phyloP scores from a whole-genome alignment of 2,797 vertebrate genomes.

The Champsocephalus gunnari region DNA sequence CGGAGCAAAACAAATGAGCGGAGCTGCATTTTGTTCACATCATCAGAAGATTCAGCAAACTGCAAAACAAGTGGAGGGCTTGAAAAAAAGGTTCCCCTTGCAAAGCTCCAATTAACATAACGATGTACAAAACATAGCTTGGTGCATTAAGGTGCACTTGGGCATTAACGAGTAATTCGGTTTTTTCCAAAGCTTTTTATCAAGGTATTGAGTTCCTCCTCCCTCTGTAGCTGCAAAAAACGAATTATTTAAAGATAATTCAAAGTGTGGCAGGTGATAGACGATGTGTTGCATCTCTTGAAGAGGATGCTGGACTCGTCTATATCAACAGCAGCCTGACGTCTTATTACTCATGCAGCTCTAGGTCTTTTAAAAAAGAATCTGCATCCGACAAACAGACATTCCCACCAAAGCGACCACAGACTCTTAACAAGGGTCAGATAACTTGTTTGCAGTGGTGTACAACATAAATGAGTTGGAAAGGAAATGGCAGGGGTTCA shows the following conservation, averaged over 20 bases:
- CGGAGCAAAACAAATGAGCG: conserved; percentile 33
- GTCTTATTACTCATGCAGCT: conserved; percentile 54
- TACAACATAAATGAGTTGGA: conserved; percentile 10
- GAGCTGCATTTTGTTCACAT: conserved; percentile 17
- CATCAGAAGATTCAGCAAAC: conserved; percentile 31
- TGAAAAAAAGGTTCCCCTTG: conserved; percentile 6
- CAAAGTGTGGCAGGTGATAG: conserved; percentile 46
- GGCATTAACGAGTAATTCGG: conserved; percentile 20
- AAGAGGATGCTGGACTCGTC: conserved; percentile 30
- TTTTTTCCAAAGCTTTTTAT: conserved; percentile 34
- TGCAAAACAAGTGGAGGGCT: conserved; percentile 5
- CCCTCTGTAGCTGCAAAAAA: conserved; percentile 40
- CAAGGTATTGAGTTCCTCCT: conserved; percentile 65
- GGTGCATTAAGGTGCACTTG: conserved; percentile 26
- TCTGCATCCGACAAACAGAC: conserved; percentile 23
- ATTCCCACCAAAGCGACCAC: conserved; percentile 19
- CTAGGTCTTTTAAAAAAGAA: conserved; percentile 41
- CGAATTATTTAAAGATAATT: conserved; percentile 70
- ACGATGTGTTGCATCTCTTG: conserved; percentile 39
- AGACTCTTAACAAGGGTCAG: conserved; percentile 22
- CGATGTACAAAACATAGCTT: conserved; percentile 19
- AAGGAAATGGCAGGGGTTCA: conserved; percentile 9
- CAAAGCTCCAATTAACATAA: conserved; percentile 32
- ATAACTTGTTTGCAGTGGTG: not conserved
- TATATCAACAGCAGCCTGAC: conserved; percentile 28